Base-by-base conservation (phyloP, 2,797 vertebrate species). In the Cossypha polioptera region DNA sequence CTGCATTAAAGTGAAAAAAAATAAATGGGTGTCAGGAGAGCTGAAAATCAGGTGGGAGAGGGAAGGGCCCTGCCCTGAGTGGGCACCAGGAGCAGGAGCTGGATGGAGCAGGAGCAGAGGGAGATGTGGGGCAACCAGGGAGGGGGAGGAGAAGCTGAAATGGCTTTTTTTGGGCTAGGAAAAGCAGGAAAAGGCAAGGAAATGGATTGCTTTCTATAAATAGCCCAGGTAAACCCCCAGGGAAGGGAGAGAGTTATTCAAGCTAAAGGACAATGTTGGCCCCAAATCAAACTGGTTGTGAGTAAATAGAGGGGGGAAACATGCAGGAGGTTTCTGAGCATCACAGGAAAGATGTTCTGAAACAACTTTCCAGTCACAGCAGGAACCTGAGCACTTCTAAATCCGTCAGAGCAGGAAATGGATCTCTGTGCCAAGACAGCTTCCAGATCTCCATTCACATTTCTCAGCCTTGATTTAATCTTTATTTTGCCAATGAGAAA, bases 301-400 rank as follows among this genome's bases (percentile, higher is more conserved):
- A 96, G 91, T 96, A 95, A 96, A 95, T 8, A 90, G 92, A 63
- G 42, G 83, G 48, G 94, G 93, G 88, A 94, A 95, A 71, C 88
- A 33, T 36, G 88, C 79, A 77, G 72, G 51, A 88, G 93, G 31
- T 69, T 81, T 95, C 79, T 95, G 94, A 86, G 94, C 93, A 97
- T 97, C 95, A 92, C 93, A 97, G 96, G 93, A 95, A 96, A 96
- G 96, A 96, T 96, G 94, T 94, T 88, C 96, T 95, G 94, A 81
- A 75, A 38, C 96, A 95, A 92, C 92, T 95, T 96, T 78, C 94
- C 93, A 96, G 93, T n/a, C 85, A 0, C 93, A 88, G 93, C 92
- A 95, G 96, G 93, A 94, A 86, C 94, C 91, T 88, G 86, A 95
- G 90, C 66, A 20, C 85, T 88, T 81, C 96, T 94, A 96, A 96